These are phyloP conservation scores for Aix galericulata DNA, from an alignment of 2,113 vertebrate genomes.

Conservation along the genomic window DNA sequence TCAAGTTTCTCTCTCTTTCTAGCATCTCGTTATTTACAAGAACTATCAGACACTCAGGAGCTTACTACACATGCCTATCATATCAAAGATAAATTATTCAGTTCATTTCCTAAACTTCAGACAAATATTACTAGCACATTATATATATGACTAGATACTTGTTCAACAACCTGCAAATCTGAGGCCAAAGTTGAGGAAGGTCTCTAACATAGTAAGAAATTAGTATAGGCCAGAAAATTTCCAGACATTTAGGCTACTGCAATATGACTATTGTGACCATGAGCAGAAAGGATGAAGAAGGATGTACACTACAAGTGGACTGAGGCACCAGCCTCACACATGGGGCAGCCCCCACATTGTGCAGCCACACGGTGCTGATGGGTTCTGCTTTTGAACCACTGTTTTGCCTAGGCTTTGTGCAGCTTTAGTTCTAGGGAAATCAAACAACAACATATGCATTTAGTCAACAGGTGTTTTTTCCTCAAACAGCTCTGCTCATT, in stretches of 20 bases:
- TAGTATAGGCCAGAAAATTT: neutral
- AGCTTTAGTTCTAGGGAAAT: neutral
- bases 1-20: neutral
- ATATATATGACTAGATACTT: neutral
- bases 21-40: neutral
- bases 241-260: neutral
- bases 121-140: neutral
- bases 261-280: too few relatives aligned
- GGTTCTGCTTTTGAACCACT: neutral
- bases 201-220: neutral
- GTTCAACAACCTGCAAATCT: neutral
- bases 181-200: neutral
- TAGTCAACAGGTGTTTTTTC: neutral
- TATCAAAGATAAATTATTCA: neutral
- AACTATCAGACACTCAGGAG: neutral
- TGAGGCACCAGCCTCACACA: neutral
- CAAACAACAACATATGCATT: neutral
- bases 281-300: neutral
- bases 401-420: neutral
- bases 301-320: neutral
- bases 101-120: neutral
- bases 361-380: fast-evolving
- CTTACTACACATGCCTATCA: neutral
- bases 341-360: neutral
- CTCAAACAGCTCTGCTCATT: neutral